Evolutionary conservation across 2,797 vertebrate genomes (phyloP).

Genomic region (Echiichthys vipera): DNA sequence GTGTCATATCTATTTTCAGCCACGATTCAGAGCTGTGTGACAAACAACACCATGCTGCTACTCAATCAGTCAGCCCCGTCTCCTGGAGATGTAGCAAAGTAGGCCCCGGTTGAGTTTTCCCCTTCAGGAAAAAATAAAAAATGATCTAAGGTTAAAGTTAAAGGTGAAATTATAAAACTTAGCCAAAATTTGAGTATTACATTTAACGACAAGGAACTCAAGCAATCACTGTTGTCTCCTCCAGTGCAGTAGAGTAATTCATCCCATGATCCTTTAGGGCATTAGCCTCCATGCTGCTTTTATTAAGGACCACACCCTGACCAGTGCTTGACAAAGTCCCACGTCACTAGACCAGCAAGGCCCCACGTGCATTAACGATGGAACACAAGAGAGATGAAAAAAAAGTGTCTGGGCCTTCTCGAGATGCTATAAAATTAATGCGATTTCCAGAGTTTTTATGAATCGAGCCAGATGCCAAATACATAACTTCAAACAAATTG

Average conservation of each 20-base stretch:
- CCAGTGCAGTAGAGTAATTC: conserved; percentile 25
- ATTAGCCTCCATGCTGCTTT: conserved; percentile 65
- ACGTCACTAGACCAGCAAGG: conserved; percentile 74
- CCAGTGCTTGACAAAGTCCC: conserved; percentile 70
- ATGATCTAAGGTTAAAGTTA: conserved; percentile 58
- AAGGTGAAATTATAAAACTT: conserved; percentile 53
- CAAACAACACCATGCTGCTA: conserved; percentile 79
- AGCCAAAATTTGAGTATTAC: conserved; percentile 23
- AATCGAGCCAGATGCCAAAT: conserved; percentile 88
- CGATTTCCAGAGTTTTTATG: conserved; percentile 87
- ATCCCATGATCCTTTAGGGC: conserved; percentile 60
- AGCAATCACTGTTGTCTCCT: conserved; percentile 31
- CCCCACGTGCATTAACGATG: conserved; percentile 74
- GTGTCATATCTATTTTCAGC: conserved; percentile 83
- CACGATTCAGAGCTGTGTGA: conserved; percentile 75
- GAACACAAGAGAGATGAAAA: conserved; percentile 58
- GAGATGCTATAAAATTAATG: conserved; percentile 86
- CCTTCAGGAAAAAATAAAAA: conserved; percentile 56
- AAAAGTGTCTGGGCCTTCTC: conserved; percentile 67
- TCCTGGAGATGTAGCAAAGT: conserved; percentile 68
- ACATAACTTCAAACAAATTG: conserved; percentile 92
- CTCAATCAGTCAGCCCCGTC: conserved; percentile 76
- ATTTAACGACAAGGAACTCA: conserved; percentile 38
- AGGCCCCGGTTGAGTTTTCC: conserved; percentile 54
- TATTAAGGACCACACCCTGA: conserved; percentile 80